These are phyloP conservation scores for Butorides virescens DNA, from an alignment of 2,113 vertebrate species.

Conservation along the genomic window DNA sequence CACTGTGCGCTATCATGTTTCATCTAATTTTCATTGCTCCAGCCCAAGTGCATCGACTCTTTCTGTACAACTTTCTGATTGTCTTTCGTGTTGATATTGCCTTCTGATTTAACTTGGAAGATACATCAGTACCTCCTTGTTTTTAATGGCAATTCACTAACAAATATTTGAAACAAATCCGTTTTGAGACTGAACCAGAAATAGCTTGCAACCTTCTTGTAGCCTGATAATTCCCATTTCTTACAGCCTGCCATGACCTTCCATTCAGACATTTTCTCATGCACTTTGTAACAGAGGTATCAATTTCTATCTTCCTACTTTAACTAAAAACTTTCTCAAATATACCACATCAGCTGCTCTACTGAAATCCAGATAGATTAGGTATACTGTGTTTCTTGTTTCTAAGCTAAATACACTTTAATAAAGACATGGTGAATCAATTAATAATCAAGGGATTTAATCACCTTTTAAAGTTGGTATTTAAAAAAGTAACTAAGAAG, in stretches of 20 bases:
- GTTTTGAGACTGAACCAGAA: not conserved
- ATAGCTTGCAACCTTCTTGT: not conserved
- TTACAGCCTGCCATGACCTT: not conserved
- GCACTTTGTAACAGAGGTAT: not conserved
- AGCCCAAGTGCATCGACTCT: not conserved
- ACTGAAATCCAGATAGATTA: not conserved
- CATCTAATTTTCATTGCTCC: not conserved
- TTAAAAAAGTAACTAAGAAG: not conserved
- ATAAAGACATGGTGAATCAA: not conserved
- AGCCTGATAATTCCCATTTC: not conserved
- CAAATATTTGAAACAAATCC: not conserved
- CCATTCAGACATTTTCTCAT: not conserved
- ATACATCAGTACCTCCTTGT: not conserved
- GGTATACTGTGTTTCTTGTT: not conserved
- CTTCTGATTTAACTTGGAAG: not conserved
- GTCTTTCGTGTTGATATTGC: rapidly evolving
- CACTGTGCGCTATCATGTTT: rapidly evolving
- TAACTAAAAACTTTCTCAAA: not conserved
- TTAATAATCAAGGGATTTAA: not conserved
- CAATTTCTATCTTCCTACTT: not conserved
- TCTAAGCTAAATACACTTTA: not conserved
- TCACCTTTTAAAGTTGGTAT: not conserved
- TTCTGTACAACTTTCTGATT: not conserved
- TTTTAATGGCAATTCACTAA: not conserved
- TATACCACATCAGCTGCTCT: not conserved